Base-by-base conservation (phyloP, 2,888 invertebrate genomes). In the Hofmannophila pseudospretella region DNA sequence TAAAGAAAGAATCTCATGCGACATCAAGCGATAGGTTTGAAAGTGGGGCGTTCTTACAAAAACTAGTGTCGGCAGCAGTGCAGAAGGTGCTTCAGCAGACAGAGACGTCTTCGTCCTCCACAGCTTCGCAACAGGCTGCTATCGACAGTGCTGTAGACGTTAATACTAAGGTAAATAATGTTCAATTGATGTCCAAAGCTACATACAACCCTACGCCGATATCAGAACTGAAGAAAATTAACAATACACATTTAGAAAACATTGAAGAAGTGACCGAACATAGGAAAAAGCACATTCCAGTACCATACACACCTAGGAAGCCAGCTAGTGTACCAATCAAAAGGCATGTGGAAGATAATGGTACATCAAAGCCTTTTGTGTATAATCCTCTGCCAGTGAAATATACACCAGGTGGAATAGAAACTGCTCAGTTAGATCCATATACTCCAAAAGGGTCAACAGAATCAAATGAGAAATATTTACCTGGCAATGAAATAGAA, bases 191-290 rank as follows among this genome's bases (percentile, higher is more conserved):
- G 22, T 52, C 58, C 20, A 87, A 84, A 61, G 78, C 62, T 19
- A 87, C 85, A 3, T 92, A 91, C 55, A 91, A 90, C 60, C 91
- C 91, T 13, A 91, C 91, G 1, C 91, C 91, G 0, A 91, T 91
- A 58, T 75, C 90, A 0, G 90, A 91, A 67, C 67, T 91, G 19
- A 81, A 86, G 41, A 88, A 86, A 64, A 79, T 79, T 41, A 75
- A 62, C 47, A 75, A 57, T 48, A 47, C 56, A 36, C 76, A 75
- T 31, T 48, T 54, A 20, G 77, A 73, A 44, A 69, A 57, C 34
- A 57, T 47, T 40, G 76, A 79, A 35, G 81, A 78, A 26, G 47
- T 41, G 30, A 61, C 54, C 42, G 84, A 84, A 51, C 76, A 76
- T 54, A 71, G 66, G 49, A 79, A 66, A 45, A 71, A 75, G 53